Evolutionary conservation across 2,797 vertebrate species (phyloP), one percentile per base, ranked within the genome.

Genomic region (Neosilurus mollespiculum): DNA sequence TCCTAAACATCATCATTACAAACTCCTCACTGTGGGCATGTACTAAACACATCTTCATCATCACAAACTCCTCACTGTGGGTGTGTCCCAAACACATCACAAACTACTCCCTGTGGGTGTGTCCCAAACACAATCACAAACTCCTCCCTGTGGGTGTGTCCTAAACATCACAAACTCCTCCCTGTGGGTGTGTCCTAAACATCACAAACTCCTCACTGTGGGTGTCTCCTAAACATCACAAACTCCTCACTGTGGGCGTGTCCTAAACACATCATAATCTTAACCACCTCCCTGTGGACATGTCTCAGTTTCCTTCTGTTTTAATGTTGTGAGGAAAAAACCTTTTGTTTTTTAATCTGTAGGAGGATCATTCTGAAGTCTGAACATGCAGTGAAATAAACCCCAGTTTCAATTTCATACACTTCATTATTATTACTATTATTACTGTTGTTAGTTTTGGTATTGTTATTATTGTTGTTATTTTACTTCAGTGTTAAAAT

Each of bases 361-460:
- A 90, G 87, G 80, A 73, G 80, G 76, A 89, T 81, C 49, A 22
- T 72, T 61, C 43, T 80, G 77, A 84, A 87, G 24, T 64, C 12
- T 78, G 56, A 70, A 78, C 26, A 4, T 70, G 70, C 22, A 86
- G 65, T 69, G 70, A 79, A n/a, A 71, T 81, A 16, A 34, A 67
- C 2, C 7, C 18, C 3, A 43, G 43, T 43, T 43, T 43, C 43
- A 43, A 30, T 30, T 30, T 30, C 30, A 30, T 30, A 30, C 30
- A 30, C 30, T 30, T 30, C 30, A 30, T 30, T 30, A n/a, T n/a
- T n/a, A n/a, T n/a, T n/a, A n/a, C n/a, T 30, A 30, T 30, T 30
- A 30, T 30, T 8, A 43, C 8, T 8, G 8, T 43, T 43, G 43
- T 43, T 43, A 43, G 4, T 43, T 43, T 43, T 43, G 43, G 43